These are phyloP conservation scores for Phrynocephalus guinanensis DNA, from an alignment of 2,797 vertebrate genomes.

Conservation along the genomic window DNA sequence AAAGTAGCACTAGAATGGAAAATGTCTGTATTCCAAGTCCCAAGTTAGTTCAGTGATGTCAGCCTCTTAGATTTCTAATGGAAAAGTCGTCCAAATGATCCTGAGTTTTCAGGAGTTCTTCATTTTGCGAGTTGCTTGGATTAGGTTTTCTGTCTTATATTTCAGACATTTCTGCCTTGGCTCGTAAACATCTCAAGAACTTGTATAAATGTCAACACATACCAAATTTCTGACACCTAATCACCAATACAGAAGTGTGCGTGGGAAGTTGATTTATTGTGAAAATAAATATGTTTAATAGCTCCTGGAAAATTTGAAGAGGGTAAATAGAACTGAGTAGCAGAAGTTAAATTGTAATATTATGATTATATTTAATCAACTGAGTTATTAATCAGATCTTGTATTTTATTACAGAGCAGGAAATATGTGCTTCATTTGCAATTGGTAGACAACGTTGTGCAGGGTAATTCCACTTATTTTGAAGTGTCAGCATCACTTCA, in stretches of 20 bases:
- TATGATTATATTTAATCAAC: not conserved
- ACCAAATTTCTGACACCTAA: not conserved
- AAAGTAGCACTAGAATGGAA: constrained; percentile 18
- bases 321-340: not conserved
- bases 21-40: not conserved
- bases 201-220: not conserved
- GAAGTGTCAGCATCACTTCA: not conserved
- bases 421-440: not conserved
- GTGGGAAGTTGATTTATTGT: constrained; percentile 1
- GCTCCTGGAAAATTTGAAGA: not conserved
- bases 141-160: not conserved
- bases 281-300: constrained; percentile 14
- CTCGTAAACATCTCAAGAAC: not conserved
- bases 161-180: not conserved
- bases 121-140: constrained; percentile 15
- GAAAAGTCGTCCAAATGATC: not conserved
- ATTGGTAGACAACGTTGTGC: not conserved
- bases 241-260: not conserved
- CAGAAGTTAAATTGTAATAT: not conserved
- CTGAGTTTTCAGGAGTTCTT: not conserved
- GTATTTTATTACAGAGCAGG: not conserved
- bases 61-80: constrained; percentile 6
- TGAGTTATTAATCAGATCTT: not conserved
- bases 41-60: constrained; percentile 11
- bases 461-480: not conserved